These are phyloP conservation scores for Pseudomyrmex cubaensis DNA, from an alignment of 1,140 invertebrate species.

Conservation along the genomic window DNA sequence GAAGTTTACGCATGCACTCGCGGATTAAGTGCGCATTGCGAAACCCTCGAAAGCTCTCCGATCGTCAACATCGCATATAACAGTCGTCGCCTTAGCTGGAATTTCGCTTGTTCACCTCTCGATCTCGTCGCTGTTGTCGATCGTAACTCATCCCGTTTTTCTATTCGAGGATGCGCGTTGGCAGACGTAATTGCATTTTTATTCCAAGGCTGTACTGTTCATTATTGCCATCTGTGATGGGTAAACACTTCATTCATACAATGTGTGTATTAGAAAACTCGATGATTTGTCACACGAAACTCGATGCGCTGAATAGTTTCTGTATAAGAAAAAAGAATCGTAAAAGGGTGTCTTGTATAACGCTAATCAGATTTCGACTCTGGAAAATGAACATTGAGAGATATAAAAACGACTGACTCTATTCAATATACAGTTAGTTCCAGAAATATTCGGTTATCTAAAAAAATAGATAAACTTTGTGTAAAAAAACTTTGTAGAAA, in stretches of 20 bases:
- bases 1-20: constrained; percentile 38
- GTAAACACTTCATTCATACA: constrained; percentile 41
- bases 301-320: not conserved
- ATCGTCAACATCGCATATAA: constrained; percentile 17
- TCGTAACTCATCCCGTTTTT: constrained; percentile 55
- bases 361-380: not conserved
- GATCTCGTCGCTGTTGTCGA: not conserved
- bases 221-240: constrained; percentile 42
- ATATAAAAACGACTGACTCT: too few relatives aligned
- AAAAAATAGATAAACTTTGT: too few relatives aligned
- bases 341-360: too few relatives aligned
- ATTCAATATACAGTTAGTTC: too few relatives aligned
- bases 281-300: not conserved
- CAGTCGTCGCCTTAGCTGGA: constrained; percentile 20
- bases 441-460: too few relatives aligned
- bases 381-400: not conserved
- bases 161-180: constrained; percentile 25
- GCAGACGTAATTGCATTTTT: constrained; percentile 48
- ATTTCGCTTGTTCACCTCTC: constrained; percentile 28
- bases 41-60: constrained; percentile 46
- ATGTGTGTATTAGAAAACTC: constrained; percentile 30
- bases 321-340: too few relatives aligned
- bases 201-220: constrained; percentile 53
- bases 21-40: constrained; percentile 28
- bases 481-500: too few relatives aligned